Conservation (phyloP, 2,797 vertebrate genomes). For the Eospalax fontanierii region DNA sequence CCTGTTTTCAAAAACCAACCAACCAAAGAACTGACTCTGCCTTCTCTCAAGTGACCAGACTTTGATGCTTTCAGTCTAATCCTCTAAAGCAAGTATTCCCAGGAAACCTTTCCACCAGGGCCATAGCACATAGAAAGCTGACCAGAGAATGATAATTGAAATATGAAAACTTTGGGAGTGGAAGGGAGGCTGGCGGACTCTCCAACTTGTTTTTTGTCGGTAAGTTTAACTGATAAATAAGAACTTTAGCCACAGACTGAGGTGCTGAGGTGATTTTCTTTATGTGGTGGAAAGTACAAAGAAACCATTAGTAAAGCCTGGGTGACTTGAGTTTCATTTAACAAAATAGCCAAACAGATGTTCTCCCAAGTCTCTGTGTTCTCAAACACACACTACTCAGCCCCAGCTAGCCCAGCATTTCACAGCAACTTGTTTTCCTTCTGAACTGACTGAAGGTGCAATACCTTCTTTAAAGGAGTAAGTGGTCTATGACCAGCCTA, state of each 20-base stretch:
- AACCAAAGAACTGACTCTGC: neutral
- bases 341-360: conserved; percentile 78
- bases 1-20: no score
- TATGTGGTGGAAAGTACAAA: conserved; percentile 73
- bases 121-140: neutral
- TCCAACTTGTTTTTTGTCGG: conserved; percentile 43
- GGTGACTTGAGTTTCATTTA: conserved; percentile 70
- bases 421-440: conserved; percentile 49
- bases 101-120: conserved; percentile 21
- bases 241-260: conserved; percentile 60
- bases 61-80: neutral
- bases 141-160: neutral
- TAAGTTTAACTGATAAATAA: conserved; percentile 40
- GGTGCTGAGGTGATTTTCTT: conserved; percentile 70
- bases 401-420: neutral
- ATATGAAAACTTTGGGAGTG: conserved; percentile 41
- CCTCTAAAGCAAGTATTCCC: conserved; percentile 29
- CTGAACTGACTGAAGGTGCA: conserved; percentile 7
- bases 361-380: conserved; percentile 66
- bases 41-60: neutral
- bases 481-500: neutral
- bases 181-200: neutral
- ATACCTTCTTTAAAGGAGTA: conserved; percentile 8
- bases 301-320: conserved; percentile 73
- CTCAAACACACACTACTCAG: conserved; percentile 38